phyloP scores from a whole-genome alignment of 2,888 invertebrate species.

The Scaptodrosophila latifasciaeformis region DNA sequence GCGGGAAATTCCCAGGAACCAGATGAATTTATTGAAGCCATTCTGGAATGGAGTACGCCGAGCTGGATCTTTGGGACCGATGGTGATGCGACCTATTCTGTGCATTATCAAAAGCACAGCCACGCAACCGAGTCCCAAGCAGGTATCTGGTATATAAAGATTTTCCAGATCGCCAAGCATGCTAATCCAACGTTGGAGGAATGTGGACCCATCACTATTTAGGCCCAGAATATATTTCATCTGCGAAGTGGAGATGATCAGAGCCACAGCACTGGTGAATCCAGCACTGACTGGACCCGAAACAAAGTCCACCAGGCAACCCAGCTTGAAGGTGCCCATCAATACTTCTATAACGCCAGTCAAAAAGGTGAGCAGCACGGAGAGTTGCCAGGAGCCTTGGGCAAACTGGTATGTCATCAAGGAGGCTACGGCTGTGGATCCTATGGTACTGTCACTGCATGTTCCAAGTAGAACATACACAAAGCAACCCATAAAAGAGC shows the following conservation, averaged over 20 bases:
- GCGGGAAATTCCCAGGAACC: constrained; percentile 85
- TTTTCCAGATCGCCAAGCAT: constrained; percentile 81
- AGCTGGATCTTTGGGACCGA: constrained; percentile 78
- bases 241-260: constrained; percentile 91
- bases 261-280: constrained; percentile 91
- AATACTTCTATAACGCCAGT: constrained; percentile 84
- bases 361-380: constrained; percentile 85
- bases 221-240: constrained; percentile 88
- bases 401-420: constrained; percentile 88
- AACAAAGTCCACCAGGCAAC: constrained; percentile 92
- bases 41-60: constrained; percentile 75
- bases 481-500: constrained; percentile 92
- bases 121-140: constrained; percentile 85
- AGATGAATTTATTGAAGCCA: constrained; percentile 80
- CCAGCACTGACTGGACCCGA: constrained; percentile 92
- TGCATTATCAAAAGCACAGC: constrained; percentile 83
- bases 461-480: constrained; percentile 93
- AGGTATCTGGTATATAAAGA: constrained; percentile 83
- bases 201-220: constrained; percentile 82
- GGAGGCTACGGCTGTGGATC: constrained; percentile 94
- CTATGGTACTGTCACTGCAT: constrained; percentile 93
- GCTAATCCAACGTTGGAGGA: constrained; percentile 86
- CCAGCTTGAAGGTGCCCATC: constrained; percentile 88
- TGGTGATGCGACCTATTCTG: constrained; percentile 81
- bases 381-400: constrained; percentile 79